Evolutionary conservation across 2,797 vertebrate species (phyloP).

Genomic region (Malurus leucopterus): DNA sequence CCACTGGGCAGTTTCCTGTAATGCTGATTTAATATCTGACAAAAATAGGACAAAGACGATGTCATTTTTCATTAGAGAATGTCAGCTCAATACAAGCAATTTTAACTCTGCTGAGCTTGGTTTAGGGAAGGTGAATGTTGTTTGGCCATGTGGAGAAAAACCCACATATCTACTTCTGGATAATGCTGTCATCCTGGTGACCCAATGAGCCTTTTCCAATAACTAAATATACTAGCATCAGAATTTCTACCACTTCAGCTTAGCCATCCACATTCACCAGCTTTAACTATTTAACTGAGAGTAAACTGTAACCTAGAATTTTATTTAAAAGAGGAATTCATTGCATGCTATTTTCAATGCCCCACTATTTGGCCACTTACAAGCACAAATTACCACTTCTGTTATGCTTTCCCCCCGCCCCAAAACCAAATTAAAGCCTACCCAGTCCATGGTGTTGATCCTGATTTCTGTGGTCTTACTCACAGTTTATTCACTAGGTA

Average conservation of each 20-base stretch:
- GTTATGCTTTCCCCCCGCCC: fast-evolving
- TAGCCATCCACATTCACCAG: neutral
- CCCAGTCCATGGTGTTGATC: neutral
- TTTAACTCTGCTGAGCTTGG: neutral
- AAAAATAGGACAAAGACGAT: conserved; percentile 50
- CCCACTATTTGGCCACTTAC: neutral
- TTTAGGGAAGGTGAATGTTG: neutral
- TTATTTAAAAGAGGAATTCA: neutral
- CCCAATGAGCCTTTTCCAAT: neutral
- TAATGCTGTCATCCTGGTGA: neutral
- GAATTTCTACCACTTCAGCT: neutral
- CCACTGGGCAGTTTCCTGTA: conserved; percentile 2
- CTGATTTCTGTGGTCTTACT: neutral
- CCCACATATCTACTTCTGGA: fast-evolving
- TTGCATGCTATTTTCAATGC: neutral
- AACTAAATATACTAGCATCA: neutral
- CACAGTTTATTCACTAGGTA: neutral
- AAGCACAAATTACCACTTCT: neutral
- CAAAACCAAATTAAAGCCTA: neutral
- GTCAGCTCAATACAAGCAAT: conserved; percentile 21
- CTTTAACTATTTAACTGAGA: neutral
- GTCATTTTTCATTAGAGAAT: conserved; percentile 60
- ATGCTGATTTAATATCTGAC: conserved; percentile 52
- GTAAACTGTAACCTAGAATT: neutral
- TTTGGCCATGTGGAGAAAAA: neutral